These are phyloP conservation scores for Kryphioiulus occultus DNA, from an alignment of 2,888 invertebrate species.

Conservation along the genomic window DNA sequence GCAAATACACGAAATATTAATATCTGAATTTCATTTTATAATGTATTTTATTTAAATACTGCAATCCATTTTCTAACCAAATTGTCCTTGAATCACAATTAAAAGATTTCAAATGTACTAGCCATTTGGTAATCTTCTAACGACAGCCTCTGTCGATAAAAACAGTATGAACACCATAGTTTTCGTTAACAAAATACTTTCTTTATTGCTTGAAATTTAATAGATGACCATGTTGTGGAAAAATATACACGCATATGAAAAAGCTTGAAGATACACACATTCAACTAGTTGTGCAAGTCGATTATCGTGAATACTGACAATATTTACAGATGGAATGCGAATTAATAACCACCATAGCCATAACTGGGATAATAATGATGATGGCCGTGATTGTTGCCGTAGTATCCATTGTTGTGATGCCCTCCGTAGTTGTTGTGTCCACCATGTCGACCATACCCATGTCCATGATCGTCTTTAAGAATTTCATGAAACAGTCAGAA, in stretches of 20 bases:
- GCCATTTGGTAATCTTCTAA: too few relatives aligned
- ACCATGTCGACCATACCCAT: not conserved
- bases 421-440: slow-evolving; percentile 39
- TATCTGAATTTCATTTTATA: too few relatives aligned
- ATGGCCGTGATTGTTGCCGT: not conserved
- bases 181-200: not conserved
- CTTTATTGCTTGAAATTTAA: slow-evolving; percentile 13
- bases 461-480: slow-evolving; percentile 18
- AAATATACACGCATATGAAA: not conserved
- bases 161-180: not conserved
- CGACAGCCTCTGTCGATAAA: too few relatives aligned
- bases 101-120: too few relatives aligned
- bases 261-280: not conserved
- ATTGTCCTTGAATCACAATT: too few relatives aligned
- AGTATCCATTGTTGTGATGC: not conserved
- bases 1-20: too few relatives aligned
- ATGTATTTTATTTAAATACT: too few relatives aligned
- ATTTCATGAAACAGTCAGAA: too few relatives aligned
- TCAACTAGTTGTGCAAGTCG: not conserved
- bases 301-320: not conserved
- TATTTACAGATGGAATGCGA: not conserved
- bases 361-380: not conserved
- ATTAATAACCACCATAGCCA: slow-evolving; percentile 17
- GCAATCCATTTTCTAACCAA: too few relatives aligned
- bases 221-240: slow-evolving; percentile 14